Evolutionary conservation across 2,888 invertebrate species (phyloP).

Genomic region (Patella caerulea): DNA sequence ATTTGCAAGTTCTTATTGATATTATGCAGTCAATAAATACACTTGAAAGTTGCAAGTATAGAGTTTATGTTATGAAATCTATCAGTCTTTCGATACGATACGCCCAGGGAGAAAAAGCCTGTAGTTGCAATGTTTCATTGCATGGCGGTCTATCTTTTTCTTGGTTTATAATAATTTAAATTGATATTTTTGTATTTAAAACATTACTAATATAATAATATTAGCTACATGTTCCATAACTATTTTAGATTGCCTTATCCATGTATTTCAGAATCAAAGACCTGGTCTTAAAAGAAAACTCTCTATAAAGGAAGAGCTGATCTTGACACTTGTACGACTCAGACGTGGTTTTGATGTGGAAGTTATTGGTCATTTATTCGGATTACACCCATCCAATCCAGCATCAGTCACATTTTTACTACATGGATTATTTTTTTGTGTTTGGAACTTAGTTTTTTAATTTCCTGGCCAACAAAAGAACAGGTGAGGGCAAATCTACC

Average conservation of each 20-base stretch:
- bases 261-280: background rate
- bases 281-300: no score
- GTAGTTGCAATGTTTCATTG: background rate
- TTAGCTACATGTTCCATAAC: no score
- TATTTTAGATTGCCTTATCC: background rate
- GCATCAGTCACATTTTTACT: background rate
- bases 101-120: background rate
- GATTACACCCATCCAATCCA: background rate
- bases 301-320: no score
- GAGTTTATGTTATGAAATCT: no score
- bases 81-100: no score
- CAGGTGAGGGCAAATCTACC: background rate
- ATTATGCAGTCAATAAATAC: no score
- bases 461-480: no score
- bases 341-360: background rate
- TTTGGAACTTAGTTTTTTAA: background rate
- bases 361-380: background rate
- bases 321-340: background rate
- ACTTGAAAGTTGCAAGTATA: no score
- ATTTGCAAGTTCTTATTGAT: no score
- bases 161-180: background rate
- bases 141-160: background rate
- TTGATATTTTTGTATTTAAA: background rate
- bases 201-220: no score
- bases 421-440: background rate